Evolutionary conservation across 2,888 invertebrate species (phyloP).

Genomic region (Prosopocoilus inquinatus): DNA sequence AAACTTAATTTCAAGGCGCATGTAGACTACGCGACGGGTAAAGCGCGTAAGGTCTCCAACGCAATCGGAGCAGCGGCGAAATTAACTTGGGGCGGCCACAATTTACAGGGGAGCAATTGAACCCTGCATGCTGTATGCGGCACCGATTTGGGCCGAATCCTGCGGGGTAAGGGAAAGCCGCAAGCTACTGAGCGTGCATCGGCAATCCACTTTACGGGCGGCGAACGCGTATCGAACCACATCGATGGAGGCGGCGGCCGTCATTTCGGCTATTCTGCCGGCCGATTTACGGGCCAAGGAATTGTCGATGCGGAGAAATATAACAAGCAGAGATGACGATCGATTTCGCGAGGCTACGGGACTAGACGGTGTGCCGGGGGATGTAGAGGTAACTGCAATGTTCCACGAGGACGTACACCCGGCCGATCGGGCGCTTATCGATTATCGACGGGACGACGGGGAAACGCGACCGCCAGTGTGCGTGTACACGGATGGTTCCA

Average conservation of each 20-base stretch:
- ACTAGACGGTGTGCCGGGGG: too few relatives aligned
- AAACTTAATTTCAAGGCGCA: constrained; percentile 9
- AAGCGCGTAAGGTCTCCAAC: constrained; percentile 1
- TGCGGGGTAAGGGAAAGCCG: neutral
- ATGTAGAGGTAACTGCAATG: too few relatives aligned
- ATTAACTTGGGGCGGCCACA: constrained; percentile 7
- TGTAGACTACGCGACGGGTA: neutral
- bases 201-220: neutral
- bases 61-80: constrained; percentile 7
- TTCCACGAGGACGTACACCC: too few relatives aligned
- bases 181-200: neutral
- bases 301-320: too few relatives aligned
- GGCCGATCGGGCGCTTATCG: too few relatives aligned
- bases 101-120: constrained; percentile 17
- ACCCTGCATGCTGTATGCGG: constrained; percentile 11
- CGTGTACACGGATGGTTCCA: neutral
- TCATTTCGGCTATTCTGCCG: neutral
- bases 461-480: too few relatives aligned
- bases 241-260: neutral
- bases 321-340: too few relatives aligned
- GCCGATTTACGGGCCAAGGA: too few relatives aligned
- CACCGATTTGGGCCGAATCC: constrained; percentile 11
- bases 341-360: too few relatives aligned
- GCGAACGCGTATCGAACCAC: constrained; percentile 11
- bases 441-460: too few relatives aligned